Base-by-base conservation (phyloP, 1,140 invertebrate genomes). In the Nasonia longicornis region DNA sequence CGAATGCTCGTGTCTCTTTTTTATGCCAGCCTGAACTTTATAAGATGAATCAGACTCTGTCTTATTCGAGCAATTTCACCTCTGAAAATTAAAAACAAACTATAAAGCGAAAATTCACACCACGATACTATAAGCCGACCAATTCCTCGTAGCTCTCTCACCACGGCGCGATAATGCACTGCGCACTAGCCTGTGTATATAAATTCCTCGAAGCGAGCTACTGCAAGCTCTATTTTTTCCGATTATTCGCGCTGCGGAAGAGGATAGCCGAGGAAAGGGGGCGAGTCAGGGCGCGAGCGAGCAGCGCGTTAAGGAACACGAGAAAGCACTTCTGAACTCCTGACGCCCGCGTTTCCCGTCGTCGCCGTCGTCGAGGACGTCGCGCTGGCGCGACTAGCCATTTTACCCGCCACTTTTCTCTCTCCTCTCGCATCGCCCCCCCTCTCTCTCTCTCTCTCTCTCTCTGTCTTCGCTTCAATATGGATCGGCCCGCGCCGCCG, bases 241-340 rank as follows among this genome's bases (percentile, higher is more conserved):
- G 85, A 87, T 87, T 86, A 86, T 86, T 86, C 85, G 85, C 31
- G 31, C 26, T 26, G 31, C 80, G 78, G 16, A 86, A 83, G 79
- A 85, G 84, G 80, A 84, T 76, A 81, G 83, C 80, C 79, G 73
- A 81, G 82, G 78, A 85, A 81, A 84, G 86, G 82, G 82, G 83
- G 26, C 31, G 42, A 29, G 42, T n/a, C 14, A 63, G 22, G 26
- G 85, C 85, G 83, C 82, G 71, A 71, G 69, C 26, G 26, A 6
- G 29, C 20, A 16, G 29, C 84, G 84, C 89, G 88, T 91, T 91
- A 90, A 90, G 89, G 87, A 91, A 91, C 90, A 91, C 86, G 89
- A 85, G 89, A 91, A 91, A 91, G 90, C 90, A 91, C 90, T 91
- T 90, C 87, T 90, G 85, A 88, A 91, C 87, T 88, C 86, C 83